A percentile compares a stretch with the other conserved stretches of the same genome.
Evolutionary conservation across 2,113 vertebrate species (phyloP).

Genomic region (Chaetops frenatus): DNA sequence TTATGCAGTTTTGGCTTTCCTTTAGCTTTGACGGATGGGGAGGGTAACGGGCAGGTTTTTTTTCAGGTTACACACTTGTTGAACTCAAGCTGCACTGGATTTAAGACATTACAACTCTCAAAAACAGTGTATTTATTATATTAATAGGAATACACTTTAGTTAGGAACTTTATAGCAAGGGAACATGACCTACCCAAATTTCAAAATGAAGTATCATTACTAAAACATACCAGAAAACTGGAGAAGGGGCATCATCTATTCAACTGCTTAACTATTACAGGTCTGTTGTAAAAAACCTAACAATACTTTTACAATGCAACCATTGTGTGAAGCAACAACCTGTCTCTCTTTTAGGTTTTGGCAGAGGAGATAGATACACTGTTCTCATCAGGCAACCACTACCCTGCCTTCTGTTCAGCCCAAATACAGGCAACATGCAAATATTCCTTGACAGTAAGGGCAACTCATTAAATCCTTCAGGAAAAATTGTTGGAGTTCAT

Average conservation of each 20-base stretch:
- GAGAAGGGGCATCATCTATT: neutral
- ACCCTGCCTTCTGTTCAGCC: neutral
- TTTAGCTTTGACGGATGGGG: neutral
- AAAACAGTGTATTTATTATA: neutral
- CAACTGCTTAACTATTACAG: neutral
- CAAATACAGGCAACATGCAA: neutral
- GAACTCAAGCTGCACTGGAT: neutral
- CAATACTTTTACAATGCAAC: neutral
- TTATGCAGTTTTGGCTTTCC: neutral
- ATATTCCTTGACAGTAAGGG: neutral
- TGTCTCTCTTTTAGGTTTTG: neutral
- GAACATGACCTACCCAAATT: neutral
- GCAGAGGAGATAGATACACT: neutral
- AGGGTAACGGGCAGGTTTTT: neutral
- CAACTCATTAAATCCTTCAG: neutral
- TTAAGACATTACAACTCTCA: neutral
- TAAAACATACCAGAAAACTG: neutral
- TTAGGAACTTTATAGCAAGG: neutral
- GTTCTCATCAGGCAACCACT: neutral
- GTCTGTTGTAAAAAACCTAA: neutral
- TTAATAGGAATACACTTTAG: neutral
- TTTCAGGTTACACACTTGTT: neutral
- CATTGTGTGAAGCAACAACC: neutral
- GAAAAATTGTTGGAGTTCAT: neutral
- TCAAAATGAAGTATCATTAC: neutral